phyloP scores from a whole-genome alignment of 92 coral and sea anemone species.

The Pocillopora grandis region DNA sequence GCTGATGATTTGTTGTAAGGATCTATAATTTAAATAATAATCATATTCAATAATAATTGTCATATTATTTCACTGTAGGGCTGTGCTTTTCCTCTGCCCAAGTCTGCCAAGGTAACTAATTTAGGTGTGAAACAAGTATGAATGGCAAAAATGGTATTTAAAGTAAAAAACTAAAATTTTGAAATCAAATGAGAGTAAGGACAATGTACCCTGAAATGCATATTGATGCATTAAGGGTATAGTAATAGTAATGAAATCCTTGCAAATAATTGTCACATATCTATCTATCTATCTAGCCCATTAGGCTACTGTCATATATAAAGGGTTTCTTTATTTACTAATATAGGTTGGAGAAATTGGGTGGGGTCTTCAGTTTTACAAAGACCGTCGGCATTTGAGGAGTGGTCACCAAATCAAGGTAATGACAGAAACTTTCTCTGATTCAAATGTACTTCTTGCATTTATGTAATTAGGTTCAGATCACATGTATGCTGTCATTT shows the following conservation, averaged over 20 bases:
- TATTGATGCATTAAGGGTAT: too few relatives aligned
- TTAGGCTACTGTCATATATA: too few relatives aligned
- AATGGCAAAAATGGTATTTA: too few relatives aligned
- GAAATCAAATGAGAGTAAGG: too few relatives aligned
- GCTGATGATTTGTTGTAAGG: not conserved
- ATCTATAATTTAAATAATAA: not conserved
- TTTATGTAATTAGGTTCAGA: not conserved
- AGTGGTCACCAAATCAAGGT: conserved; percentile 98
- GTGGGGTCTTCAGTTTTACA: conserved; percentile 83
- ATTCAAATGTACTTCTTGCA: not conserved
- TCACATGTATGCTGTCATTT: not conserved
- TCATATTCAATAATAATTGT: not conserved
- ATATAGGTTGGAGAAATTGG: conserved; percentile 93
- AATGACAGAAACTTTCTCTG: not conserved
- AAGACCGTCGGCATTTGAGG: conserved; percentile 63
- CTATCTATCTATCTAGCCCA: too few relatives aligned
- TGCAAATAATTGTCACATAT: too few relatives aligned
- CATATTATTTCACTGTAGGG: conserved; percentile 46
- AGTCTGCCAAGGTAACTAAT: conserved; percentile 69
- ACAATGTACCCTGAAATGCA: too few relatives aligned
- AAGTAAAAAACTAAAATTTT: too few relatives aligned
- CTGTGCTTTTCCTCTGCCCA: conserved; percentile 87
- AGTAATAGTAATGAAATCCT: too few relatives aligned
- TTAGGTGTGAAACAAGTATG: too few relatives aligned
- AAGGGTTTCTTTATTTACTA: not conserved